These are phyloP conservation scores for Diorhabda elongata DNA, from an alignment of 1,140 invertebrate genomes.

Conservation along the genomic window DNA sequence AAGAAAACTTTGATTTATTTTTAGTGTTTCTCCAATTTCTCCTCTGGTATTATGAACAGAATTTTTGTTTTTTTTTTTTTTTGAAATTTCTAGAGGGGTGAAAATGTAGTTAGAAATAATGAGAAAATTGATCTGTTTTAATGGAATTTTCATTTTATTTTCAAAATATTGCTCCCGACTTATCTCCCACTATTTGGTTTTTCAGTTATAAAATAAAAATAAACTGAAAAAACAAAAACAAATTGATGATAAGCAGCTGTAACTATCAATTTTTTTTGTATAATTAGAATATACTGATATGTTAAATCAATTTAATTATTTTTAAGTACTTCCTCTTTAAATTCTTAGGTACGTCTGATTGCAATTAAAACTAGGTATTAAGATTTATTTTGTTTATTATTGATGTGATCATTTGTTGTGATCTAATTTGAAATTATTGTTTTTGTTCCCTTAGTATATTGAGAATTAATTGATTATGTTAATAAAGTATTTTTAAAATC, in stretches of 20 bases:
- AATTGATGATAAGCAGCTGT: slow-evolving; percentile 12
- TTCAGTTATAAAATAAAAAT: not conserved
- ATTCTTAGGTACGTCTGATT: slow-evolving; percentile 14
- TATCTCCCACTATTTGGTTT: not conserved
- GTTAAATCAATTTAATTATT: not conserved
- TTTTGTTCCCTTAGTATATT: slow-evolving; percentile 33
- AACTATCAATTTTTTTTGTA: slow-evolving; percentile 6
- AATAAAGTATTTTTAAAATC: slow-evolving; percentile 39
- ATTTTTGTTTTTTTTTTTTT: not conserved
- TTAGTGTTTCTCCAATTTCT: too few relatives aligned
- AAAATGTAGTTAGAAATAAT: not conserved
- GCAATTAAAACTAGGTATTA: slow-evolving; percentile 18
- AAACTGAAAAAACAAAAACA: not conserved
- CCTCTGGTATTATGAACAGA: not conserved
- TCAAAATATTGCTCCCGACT: not conserved
- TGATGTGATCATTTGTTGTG: slow-evolving; percentile 26
- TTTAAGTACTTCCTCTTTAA: slow-evolving; percentile 10
- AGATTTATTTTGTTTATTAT: slow-evolving; percentile 20
- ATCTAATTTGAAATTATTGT: slow-evolving; percentile 22
- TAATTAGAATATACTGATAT: slow-evolving; percentile 4
- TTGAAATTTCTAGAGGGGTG: not conserved
- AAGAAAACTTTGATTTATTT: too few relatives aligned
- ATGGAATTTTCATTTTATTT: not conserved
- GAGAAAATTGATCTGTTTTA: not conserved
- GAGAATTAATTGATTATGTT: slow-evolving; percentile 35